Conservation (phyloP, 2,888 invertebrate genomes). For the Drosophila robusta region DNA sequence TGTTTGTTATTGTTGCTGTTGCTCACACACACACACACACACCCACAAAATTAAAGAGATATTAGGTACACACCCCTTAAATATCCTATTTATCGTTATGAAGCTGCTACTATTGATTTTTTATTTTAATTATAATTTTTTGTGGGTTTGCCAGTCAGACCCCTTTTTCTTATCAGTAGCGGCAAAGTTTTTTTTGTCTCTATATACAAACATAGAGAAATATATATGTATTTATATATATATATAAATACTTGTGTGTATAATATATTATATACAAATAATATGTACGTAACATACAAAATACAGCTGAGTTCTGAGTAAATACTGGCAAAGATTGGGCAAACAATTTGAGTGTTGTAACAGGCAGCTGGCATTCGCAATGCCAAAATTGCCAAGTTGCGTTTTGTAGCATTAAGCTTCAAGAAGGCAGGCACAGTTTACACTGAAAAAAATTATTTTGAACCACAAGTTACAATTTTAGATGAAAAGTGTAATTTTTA, state of each 20-base stretch:
- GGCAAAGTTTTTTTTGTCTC: background rate
- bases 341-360: slow-evolving; percentile 3
- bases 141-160: slow-evolving; percentile 26
- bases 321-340: background rate
- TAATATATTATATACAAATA: background rate
- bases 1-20: slow-evolving; percentile 52
- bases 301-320: background rate
- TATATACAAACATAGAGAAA: too few species aligned
- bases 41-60: slow-evolving; percentile 6
- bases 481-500: too few species aligned
- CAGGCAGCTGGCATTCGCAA: slow-evolving; percentile 12
- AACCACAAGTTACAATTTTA: background rate
- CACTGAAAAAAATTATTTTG: background rate
- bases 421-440: background rate
- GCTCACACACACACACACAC: slow-evolving; percentile 18
- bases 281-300: background rate
- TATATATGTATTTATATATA: background rate
- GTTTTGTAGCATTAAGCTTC: slow-evolving; percentile 4
- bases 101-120: slow-evolving; percentile 46
- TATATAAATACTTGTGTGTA: background rate
- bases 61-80: slow-evolving; percentile 15
- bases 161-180: slow-evolving; percentile 32
- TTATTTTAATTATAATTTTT: background rate
- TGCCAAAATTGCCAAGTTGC: background rate
- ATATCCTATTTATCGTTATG: slow-evolving; percentile 25